phyloP scores from a whole-genome alignment of 1,140 invertebrate species.

The Grapholita molesta region DNA sequence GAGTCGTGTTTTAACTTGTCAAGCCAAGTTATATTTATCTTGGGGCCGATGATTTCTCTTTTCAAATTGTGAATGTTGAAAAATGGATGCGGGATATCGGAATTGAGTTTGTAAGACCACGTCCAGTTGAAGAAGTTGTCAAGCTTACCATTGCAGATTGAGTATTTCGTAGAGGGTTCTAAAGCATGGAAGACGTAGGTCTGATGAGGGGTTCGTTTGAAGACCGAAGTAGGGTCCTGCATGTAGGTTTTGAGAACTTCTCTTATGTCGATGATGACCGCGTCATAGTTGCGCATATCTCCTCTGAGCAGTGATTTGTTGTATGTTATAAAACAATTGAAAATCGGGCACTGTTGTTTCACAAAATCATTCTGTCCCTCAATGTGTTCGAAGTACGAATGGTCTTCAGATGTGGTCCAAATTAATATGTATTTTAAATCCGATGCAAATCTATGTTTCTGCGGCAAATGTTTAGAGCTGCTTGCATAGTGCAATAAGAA shows the following conservation, averaged over 20 bases:
- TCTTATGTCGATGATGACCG: conserved; percentile 47
- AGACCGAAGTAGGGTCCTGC: conserved; percentile 33
- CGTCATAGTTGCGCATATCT: conserved; percentile 48
- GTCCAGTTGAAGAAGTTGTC: conserved; percentile 63
- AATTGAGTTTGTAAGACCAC: conserved; percentile 60
- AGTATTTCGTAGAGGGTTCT: conserved; percentile 42
- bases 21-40: conserved; percentile 40
- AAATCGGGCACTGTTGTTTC: conserved; percentile 50
- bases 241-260: conserved; percentile 33
- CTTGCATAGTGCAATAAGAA: neutral
- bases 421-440: conserved; percentile 61
- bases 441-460: conserved; percentile 27
- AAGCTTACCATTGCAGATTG: conserved; percentile 46
- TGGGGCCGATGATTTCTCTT: conserved; percentile 49
- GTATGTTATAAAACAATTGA: conserved; percentile 59
- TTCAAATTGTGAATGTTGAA: conserved; percentile 46
- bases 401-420: conserved; percentile 33
- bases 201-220: conserved; percentile 47
- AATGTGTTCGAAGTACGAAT: neutral
- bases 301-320: conserved; percentile 36
- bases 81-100: conserved; percentile 57
- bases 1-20: conserved; percentile 39
- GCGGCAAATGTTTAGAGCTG: neutral
- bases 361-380: conserved; percentile 51
- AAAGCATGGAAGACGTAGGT: conserved; percentile 54